phyloP scores from a whole-genome alignment of 2,888 invertebrate genomes.

The Dyspetes luteomarginatus region DNA sequence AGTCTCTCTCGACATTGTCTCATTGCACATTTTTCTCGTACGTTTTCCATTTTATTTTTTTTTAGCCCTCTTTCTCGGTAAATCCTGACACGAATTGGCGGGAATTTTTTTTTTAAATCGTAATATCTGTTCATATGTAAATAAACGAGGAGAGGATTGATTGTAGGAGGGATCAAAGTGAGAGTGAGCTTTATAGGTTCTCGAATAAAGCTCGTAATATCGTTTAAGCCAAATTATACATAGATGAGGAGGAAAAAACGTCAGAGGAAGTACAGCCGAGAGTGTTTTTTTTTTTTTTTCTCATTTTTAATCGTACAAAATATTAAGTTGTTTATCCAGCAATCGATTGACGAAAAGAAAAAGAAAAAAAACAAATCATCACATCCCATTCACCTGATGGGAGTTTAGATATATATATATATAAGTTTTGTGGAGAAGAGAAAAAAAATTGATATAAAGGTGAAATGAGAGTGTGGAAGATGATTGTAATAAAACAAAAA shows the following conservation, averaged over 20 bases:
- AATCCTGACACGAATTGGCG: slow-evolving; percentile 62
- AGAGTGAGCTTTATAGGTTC: too few species aligned
- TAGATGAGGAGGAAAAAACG: too few species aligned
- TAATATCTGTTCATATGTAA: slow-evolving; percentile 80
- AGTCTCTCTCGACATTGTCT: background rate
- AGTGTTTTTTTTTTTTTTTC: slow-evolving; percentile 1
- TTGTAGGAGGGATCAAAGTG: too few species aligned
- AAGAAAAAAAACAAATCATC: slow-evolving; percentile 2
- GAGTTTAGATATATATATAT: slow-evolving; percentile 28
- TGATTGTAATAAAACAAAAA: background rate
- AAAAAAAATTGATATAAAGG: slow-evolving; percentile 12
- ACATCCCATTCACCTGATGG: slow-evolving; percentile 22
- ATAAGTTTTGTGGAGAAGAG: slow-evolving; percentile 39
- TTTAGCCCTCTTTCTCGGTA: slow-evolving; percentile 35
- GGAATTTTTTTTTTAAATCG: slow-evolving; percentile 70
- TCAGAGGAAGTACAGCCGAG: background rate
- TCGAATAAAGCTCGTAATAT: slow-evolving; percentile 75
- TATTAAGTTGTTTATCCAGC: too few species aligned
- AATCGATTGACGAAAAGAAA: background rate
- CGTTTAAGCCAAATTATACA: too few species aligned
- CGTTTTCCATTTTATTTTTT: background rate
- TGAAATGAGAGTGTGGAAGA: background rate
- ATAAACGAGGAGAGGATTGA: slow-evolving; percentile 73
- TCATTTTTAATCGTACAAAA: too few species aligned
- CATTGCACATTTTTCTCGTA: background rate